These are phyloP conservation scores for Psittacula echo DNA, from an alignment of 2,797 vertebrate species.

Conservation along the genomic window DNA sequence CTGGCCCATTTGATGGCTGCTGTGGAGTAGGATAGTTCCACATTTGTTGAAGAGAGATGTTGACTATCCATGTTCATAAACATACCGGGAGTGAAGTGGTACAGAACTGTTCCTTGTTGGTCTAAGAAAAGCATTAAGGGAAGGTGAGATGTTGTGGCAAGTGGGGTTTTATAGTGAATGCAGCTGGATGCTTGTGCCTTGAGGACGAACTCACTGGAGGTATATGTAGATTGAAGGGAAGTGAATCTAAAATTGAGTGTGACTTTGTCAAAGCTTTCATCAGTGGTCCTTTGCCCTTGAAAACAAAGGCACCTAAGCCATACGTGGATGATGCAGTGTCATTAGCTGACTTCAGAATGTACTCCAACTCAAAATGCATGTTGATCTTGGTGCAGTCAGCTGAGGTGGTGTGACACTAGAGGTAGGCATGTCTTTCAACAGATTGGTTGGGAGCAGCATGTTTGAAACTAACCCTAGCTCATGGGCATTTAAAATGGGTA, in stretches of 20 bases:
- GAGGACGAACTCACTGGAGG: not conserved
- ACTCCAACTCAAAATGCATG: not conserved
- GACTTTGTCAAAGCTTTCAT: not conserved
- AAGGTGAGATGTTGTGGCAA: not conserved
- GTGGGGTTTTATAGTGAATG: not conserved
- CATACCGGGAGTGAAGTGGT: not conserved
- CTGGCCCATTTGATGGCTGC: not conserved
- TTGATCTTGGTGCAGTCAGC: not conserved
- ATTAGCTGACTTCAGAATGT: not conserved
- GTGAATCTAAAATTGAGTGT: not conserved
- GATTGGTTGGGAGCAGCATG: not conserved
- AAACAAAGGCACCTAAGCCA: not conserved
- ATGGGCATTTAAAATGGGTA: not conserved
- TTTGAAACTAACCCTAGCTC: not conserved
- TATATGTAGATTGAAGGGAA: not conserved
- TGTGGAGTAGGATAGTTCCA: not conserved
- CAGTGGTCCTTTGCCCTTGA: not conserved
- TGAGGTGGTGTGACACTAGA: not conserved
- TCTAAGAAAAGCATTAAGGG: not conserved
- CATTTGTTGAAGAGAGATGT: not conserved
- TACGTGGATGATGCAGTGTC: not conserved
- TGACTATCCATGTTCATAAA: not conserved
- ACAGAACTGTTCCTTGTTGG: not conserved
- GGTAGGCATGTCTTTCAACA: not conserved
- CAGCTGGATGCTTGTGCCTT: not conserved